Evolutionary conservation across 2,113 vertebrate genomes (phyloP).

Genomic region (Carassius gibelio): DNA sequence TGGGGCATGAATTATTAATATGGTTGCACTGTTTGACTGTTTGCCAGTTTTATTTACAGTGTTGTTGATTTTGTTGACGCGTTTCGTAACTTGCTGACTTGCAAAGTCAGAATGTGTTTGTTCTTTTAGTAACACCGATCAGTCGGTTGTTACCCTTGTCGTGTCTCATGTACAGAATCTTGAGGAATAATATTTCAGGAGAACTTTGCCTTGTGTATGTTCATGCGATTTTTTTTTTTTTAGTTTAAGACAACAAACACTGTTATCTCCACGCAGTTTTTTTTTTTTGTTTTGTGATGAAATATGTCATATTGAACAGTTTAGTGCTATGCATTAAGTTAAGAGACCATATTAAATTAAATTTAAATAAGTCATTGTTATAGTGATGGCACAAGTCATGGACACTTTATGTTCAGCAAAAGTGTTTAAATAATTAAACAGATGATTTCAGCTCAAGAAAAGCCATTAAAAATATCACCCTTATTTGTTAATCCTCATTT

Average conservation of each 20-base stretch:
- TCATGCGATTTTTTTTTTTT: too few species aligned
- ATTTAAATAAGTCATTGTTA: not conserved
- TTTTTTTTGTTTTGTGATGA: not conserved
- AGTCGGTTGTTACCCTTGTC: too few species aligned
- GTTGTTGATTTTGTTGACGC: not conserved
- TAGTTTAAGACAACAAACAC: too few species aligned
- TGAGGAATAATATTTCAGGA: too few species aligned
- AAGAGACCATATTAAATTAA: not conserved
- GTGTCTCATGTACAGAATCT: too few species aligned
- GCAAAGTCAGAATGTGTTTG: not conserved
- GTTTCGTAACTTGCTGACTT: not conserved
- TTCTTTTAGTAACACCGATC: too few species aligned
- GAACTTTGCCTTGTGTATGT: too few species aligned
- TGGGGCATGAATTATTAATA: slow-evolving; percentile 1
- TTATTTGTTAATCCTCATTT: not conserved
- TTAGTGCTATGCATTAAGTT: not conserved
- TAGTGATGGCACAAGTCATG: not conserved
- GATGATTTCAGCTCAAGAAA: not conserved
- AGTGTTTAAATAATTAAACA: not conserved
- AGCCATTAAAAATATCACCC: not conserved
- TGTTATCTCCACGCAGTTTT: too few species aligned
- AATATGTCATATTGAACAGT: not conserved
- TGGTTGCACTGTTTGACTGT: not conserved
- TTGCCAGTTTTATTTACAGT: too few species aligned
- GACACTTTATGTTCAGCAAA: not conserved